Evolutionary conservation across 1,140 invertebrate genomes (phyloP).

Genomic region (Steinernema feltiae): DNA sequence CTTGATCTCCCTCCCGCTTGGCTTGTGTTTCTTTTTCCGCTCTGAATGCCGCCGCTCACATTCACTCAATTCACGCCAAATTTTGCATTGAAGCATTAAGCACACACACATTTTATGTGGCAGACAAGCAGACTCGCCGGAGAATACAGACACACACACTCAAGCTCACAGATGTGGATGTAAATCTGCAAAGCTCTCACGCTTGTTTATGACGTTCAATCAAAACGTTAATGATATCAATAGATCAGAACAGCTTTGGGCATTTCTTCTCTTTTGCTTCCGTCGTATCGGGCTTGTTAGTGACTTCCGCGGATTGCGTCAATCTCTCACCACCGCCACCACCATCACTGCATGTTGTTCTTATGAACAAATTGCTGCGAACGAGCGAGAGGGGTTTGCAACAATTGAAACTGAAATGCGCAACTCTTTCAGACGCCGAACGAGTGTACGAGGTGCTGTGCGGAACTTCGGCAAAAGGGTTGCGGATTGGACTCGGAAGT

Average conservation of each 20-base stretch:
- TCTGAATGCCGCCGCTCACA: no score
- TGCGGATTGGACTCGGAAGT: conserved; percentile 23
- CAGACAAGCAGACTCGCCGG: no score
- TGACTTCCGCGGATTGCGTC: no score
- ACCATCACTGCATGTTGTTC: no score
- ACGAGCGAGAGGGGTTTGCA: not conserved
- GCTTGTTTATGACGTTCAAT: not conserved
- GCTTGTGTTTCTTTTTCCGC: not conserved
- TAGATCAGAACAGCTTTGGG: not conserved
- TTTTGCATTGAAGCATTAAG: no score
- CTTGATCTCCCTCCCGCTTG: not conserved
- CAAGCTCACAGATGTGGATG: no score
- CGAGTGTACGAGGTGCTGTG: conserved; percentile 23
- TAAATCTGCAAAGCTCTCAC: not conserved
- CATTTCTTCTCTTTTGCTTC: no score
- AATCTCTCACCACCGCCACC: no score
- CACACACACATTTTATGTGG: no score
- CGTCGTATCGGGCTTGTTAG: no score
- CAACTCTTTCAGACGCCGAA: conserved; percentile 22
- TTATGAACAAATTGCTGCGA: not conserved
- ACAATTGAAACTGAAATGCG: not conserved
- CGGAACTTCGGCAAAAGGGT: conserved; percentile 27
- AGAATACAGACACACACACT: no score
- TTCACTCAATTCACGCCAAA: no score
- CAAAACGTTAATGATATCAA: conserved; percentile 8